Base-by-base conservation (phyloP, 2,797 vertebrate species). In the Serranus cabrilla region DNA sequence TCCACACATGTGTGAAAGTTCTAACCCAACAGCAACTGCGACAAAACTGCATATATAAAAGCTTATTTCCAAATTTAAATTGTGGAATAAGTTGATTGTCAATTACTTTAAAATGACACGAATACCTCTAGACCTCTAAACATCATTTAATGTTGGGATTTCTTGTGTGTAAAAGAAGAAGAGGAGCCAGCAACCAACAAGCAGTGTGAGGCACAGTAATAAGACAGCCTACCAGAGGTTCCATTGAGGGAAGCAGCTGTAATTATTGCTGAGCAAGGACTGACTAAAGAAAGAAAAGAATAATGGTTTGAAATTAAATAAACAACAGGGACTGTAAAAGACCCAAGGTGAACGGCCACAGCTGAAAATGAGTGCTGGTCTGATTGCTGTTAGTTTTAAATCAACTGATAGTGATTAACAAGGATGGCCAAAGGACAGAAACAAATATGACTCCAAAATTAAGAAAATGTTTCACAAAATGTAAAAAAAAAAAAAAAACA, bases 251-350 rank as follows among this genome's bases (percentile, higher is more conserved):
- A 74, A 42, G 54, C 43, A 37, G 40, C 21, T 72, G 14, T 81
- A 67, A 60, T 66, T 43, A 58, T 70, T 69, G 60, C 72, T 58
- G 43, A 71, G 37, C 11, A 40, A 65, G 14, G 17, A 46, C 21
- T n/a, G 43, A 69, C 52, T 62, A 61, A 65, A 70, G 74, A 66
- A 85, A 27, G n/a, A 67, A 27, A 7, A 37, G 7, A 88, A 61
- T 65, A 52, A 81, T 65, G 21, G 43, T 12, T 25, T 14, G 62
- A 56, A 50, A 81, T 82, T 34, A 39, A 76, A 74, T 71, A 42
- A 57, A 74, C 61, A 72, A 70, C 20, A 51, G n/a, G 54, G 42
- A 65, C 18, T 65, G 17, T 67, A 45, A 71, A 74, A 59, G 57
- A 52, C 20, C 63, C 42, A 62, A 57, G 43, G 25, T 51, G 39